Base-by-base conservation (phyloP, 1,140 invertebrate genomes). In the Doryteuthis pealeii region DNA sequence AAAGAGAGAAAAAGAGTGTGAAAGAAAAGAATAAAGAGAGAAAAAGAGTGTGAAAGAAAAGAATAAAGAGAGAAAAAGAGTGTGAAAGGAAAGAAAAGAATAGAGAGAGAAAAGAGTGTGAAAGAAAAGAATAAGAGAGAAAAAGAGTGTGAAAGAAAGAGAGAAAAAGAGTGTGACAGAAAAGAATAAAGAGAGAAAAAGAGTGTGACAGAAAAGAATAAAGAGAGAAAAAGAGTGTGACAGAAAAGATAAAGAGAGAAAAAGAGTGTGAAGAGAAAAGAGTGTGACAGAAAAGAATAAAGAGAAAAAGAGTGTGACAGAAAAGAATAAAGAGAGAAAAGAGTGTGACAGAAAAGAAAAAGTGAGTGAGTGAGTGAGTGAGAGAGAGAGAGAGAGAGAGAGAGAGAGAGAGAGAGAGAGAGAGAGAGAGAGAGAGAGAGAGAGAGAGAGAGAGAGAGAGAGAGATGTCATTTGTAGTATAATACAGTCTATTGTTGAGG, bases 1-100 rank as follows among this genome's bases (percentile, higher is more conserved):
- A 3, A 40, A 10, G 35, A 40, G 35, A 40, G 10, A 40, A 40
- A 10, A 10, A 40, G 80, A 71, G 78, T 78, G 69, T 78, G 67
- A 73, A 77, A 74, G 74, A 69, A 33, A 71, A 10, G 43, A n/a
- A 70, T 10, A 26, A 33, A 62, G n/a, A 65, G 62, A 35, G 45
- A 70, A 43, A 54, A 43, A 70, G 67, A 74, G 43, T n/a, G n/a
- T n/a, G n/a, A n/a, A n/a, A n/a, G n/a, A n/a, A n/a, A n/a, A n/a
- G n/a, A n/a, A n/a, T n/a, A n/a, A n/a, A 68, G 28, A 31, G 6
- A 54, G 43, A 70, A 28, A 14, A 43, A 31, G 26, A 30, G 28
- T 5, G 30, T 70, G 43, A 28, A 65, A 28, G 35, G 67, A 30
- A n/a, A 26, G 22, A 30, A 67, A 58, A 35, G 58, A 62, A 68